Conservation (phyloP, 2,888 invertebrate genomes). For the Meta bourneti region DNA sequence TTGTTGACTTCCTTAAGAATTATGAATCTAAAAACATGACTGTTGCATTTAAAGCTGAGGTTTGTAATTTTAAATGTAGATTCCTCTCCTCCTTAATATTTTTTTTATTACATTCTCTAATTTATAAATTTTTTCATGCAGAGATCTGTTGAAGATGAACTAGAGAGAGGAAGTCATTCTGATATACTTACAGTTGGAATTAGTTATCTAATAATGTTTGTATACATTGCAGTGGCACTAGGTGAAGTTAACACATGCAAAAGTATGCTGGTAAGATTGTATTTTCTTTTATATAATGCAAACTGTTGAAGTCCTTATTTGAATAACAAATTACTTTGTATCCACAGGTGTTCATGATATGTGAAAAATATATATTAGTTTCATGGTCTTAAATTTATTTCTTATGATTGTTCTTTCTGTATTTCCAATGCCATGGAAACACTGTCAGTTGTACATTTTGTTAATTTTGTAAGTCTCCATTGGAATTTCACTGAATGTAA, state of each 20-base stretch:
- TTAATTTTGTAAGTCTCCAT: too few relatives aligned
- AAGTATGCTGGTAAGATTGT: slow-evolving; percentile 74
- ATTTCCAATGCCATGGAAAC: too few relatives aligned
- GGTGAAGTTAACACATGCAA: slow-evolving; percentile 81
- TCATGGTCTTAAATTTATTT: too few relatives aligned
- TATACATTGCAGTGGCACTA: slow-evolving; percentile 95
- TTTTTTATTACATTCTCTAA: background rate
- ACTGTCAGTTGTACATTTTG: too few relatives aligned
- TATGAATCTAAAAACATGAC: slow-evolving; percentile 80
- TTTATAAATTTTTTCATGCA: slow-evolving; percentile 80
- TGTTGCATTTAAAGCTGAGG: slow-evolving; percentile 82
- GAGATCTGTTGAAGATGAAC: slow-evolving; percentile 97
- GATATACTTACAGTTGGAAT: slow-evolving; percentile 82
- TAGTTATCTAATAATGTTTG: slow-evolving; percentile 84
- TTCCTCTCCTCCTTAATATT: background rate
- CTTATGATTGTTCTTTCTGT: too few relatives aligned
- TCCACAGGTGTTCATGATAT: too few relatives aligned
- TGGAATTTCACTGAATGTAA: too few relatives aligned
- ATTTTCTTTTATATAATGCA: background rate
- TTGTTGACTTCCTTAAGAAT: slow-evolving; percentile 81
- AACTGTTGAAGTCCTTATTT: background rate
- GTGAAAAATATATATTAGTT: too few relatives aligned
- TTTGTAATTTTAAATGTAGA: slow-evolving; percentile 17
- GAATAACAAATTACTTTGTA: too few relatives aligned
- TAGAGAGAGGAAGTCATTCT: slow-evolving; percentile 83